A percentile compares a stretch with the other conserved stretches of the same genome.
Conservation (phyloP, 2,797 vertebrate genomes). For the Chiloscyllium punctatum region DNA sequence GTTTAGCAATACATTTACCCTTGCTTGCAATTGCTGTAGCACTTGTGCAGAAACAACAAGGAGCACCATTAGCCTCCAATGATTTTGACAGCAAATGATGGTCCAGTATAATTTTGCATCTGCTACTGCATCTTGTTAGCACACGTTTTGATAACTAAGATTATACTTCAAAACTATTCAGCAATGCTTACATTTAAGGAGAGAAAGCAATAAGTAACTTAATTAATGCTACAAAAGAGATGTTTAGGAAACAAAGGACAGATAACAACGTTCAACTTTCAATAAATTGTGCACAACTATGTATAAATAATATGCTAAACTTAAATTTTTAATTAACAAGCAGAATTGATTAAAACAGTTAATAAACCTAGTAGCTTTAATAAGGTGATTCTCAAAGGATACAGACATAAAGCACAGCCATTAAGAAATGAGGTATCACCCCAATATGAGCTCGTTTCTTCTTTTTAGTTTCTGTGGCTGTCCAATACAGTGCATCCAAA, state of each 20-base stretch:
- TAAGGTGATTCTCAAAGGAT: conserved; percentile 62
- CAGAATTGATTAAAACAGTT: neutral
- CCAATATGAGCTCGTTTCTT: conserved; percentile 87
- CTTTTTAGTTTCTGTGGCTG: conserved; percentile 91
- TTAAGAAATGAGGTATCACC: conserved; percentile 90
- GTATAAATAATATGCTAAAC: neutral
- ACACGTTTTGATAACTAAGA: too few species aligned
- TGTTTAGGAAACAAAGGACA: neutral
- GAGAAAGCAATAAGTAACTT: neutral
- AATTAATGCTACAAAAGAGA: neutral
- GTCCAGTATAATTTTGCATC: neutral
- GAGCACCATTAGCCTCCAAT: neutral
- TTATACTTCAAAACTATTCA: neutral
- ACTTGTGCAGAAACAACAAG: neutral
- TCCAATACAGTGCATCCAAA: conserved; percentile 95
- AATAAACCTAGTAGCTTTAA: neutral
- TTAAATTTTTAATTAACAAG: neutral
- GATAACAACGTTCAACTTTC: neutral
- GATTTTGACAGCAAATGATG: neutral
- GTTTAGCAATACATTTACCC: neutral
- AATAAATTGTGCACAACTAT: neutral
- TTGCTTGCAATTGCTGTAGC: neutral
- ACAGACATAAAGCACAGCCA: conserved; percentile 98
- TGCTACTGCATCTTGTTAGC: neutral
- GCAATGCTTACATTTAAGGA: neutral